Conservation (phyloP, 2,888 invertebrate genomes). For the Drosophila acutilabella region DNA sequence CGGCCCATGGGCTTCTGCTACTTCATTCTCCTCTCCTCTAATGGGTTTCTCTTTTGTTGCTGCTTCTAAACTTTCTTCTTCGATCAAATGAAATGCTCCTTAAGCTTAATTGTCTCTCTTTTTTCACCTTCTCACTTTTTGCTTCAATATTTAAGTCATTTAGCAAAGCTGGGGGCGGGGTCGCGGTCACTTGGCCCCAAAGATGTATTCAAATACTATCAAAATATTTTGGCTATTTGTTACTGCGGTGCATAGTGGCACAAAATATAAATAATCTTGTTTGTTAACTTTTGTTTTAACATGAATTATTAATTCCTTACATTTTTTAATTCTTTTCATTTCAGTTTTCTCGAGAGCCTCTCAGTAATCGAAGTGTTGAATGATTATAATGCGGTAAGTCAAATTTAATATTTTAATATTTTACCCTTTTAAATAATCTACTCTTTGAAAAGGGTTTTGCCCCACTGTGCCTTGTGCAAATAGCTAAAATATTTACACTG, state of each 20-base stretch:
- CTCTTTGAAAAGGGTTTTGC: not conserved
- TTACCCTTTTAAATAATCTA: too few relatives aligned
- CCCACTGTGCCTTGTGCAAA: constrained; percentile 55
- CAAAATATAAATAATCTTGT: too few relatives aligned
- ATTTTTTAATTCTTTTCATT: too few relatives aligned
- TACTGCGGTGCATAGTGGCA: constrained; percentile 49
- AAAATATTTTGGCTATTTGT: constrained; percentile 62
- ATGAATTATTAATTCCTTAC: too few relatives aligned
- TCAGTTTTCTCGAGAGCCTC: too few relatives aligned
- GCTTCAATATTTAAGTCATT: constrained; percentile 75
- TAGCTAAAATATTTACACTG: constrained; percentile 62
- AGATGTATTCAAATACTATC: constrained; percentile 43
- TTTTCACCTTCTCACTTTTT: constrained; percentile 20
- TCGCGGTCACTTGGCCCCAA: constrained; percentile 59
- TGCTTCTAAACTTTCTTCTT: constrained; percentile 66
- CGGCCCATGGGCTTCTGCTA: constrained; percentile 32
- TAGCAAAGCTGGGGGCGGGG: constrained; percentile 53
- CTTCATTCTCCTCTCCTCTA: not conserved
- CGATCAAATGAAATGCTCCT: constrained; percentile 76
- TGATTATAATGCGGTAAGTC: not conserved
- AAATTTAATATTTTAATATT: not conserved
- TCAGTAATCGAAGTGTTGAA: not conserved
- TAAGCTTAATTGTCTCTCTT: constrained; percentile 76
- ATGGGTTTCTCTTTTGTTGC: constrained; percentile 19
- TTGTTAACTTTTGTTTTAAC: too few relatives aligned